These are phyloP conservation scores for Heteromurus nitidus DNA, from an alignment of 2,888 invertebrate genomes.

Conservation along the genomic window DNA sequence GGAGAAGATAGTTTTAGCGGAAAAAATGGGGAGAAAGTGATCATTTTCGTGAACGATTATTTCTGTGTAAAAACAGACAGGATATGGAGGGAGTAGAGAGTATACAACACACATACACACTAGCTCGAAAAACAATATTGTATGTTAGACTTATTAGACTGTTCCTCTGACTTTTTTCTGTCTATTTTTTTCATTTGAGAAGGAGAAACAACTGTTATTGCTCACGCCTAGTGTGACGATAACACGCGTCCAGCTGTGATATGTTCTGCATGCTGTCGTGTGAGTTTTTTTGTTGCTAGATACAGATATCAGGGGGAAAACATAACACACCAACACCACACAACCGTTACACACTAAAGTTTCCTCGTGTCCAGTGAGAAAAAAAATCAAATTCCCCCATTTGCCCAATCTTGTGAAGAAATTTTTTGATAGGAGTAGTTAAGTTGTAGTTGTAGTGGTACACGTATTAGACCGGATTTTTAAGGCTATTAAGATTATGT, in stretches of 20 bases:
- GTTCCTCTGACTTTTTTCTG: neutral
- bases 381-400: conserved; percentile 51
- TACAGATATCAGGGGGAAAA: conserved; percentile 40
- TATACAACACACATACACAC: too few species aligned
- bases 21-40: conserved; percentile 51
- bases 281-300: conserved; percentile 6
- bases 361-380: conserved; percentile 34
- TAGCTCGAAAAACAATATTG: neutral
- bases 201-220: conserved; percentile 61
- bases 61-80: conserved; percentile 58
- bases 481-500: conserved; percentile 60
- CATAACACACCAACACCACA: too few species aligned
- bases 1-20: conserved; percentile 3
- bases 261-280: conserved; percentile 39
- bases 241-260: conserved; percentile 65
- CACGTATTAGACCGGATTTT: conserved; percentile 50
- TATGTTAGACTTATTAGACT: neutral
- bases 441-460: neutral
- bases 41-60: conserved; percentile 62
- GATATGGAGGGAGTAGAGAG: conserved; percentile 2
- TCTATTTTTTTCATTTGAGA: conserved; percentile 8
- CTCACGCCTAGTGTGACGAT: conserved; percentile 66
- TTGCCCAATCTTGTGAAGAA: conserved; percentile 21
- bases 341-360: conserved; percentile 11
- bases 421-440: conserved; percentile 1